Evolutionary conservation across 2,797 vertebrate genomes (phyloP), one percentile per base, ranked within the genome.

Genomic region (Coregonus sp.): DNA sequence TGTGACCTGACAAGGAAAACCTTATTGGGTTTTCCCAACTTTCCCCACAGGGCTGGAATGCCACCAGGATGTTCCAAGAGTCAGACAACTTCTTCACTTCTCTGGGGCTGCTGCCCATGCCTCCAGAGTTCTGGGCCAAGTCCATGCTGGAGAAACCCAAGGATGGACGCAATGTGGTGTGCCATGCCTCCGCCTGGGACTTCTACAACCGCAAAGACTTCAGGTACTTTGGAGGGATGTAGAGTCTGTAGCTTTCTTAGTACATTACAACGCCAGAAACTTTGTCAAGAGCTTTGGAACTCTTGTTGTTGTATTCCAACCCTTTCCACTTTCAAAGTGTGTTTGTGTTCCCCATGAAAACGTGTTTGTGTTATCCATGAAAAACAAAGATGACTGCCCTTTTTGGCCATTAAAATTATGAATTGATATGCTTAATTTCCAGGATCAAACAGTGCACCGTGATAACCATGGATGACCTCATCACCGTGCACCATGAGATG

Each of bases 381-480:
- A 5, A 65, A 65, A 1, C 47, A 79, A 72, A 31, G 65, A 73
- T 18, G 75, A n/a, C n/a, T 11, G 7, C 67, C n/a, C 54, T 35
- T 67, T 61, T 52, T 47, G 66, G 16, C 33, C 47, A 20, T 33
- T 35, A 14, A 4, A 71, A 6, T 63, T 2, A 12, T 3, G 15
- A 61, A 51, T 66, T n/a, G 47, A 47, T 59, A 11, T 75, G 31
- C 65, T 68, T 33, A 52, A 2, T 79, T 56, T 76, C 6, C 86
- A 99, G 98, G 89, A 99, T 99, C 90, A 99, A 99, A 88, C 97
- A 99, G 91, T 99, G 98, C 87, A 99, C 98, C 0, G 94, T 96
- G 20, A 95, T 99, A 86, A 98, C 95, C 65, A 98, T 99, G 98
- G 98, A 99, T 0, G 97, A 99, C 83, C 95, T 99, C 83, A 96